phyloP scores from a whole-genome alignment of 2,888 invertebrate species.

The Orthosia gracilis region DNA sequence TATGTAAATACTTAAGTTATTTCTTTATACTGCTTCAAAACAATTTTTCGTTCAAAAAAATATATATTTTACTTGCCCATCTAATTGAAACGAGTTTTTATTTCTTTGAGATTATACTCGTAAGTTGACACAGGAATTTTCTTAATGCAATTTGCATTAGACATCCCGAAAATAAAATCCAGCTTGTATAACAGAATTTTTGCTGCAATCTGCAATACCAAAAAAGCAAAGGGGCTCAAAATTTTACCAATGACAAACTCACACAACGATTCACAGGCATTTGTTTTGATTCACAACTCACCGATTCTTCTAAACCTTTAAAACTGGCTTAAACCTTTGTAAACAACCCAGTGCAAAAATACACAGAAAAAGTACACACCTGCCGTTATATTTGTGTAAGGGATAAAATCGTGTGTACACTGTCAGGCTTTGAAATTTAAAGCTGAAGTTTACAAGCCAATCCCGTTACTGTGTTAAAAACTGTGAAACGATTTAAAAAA shows the following conservation, averaged over 20 bases:
- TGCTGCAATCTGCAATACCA: neutral
- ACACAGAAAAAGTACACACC: slow-evolving; percentile 38
- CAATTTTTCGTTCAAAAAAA: too few relatives aligned
- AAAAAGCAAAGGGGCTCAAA: neutral
- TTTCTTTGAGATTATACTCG: too few relatives aligned
- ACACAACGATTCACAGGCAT: slow-evolving; percentile 8
- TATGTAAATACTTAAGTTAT: too few relatives aligned
- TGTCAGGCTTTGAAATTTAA: slow-evolving; percentile 44
- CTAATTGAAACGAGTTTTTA: too few relatives aligned
- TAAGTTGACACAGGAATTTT: too few relatives aligned
- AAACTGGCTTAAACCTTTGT: slow-evolving; percentile 20
- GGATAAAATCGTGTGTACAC: slow-evolving; percentile 36
- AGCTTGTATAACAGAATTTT: neutral
- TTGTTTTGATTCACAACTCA: slow-evolving; percentile 26
- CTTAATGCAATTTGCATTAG: too few relatives aligned
- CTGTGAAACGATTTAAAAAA: neutral
- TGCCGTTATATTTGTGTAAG: slow-evolving; percentile 29
- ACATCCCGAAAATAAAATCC: neutral
- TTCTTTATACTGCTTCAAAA: too few relatives aligned
- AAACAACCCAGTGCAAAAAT: slow-evolving; percentile 24
- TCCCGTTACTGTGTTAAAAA: neutral
- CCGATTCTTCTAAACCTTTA: slow-evolving; percentile 30
- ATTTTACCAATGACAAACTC: slow-evolving; percentile 1
- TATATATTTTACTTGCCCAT: too few relatives aligned
- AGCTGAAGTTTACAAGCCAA: slow-evolving; percentile 23